Base-by-base conservation (phyloP, 1,140 invertebrate genomes). In the Heliconius nattereri region DNA sequence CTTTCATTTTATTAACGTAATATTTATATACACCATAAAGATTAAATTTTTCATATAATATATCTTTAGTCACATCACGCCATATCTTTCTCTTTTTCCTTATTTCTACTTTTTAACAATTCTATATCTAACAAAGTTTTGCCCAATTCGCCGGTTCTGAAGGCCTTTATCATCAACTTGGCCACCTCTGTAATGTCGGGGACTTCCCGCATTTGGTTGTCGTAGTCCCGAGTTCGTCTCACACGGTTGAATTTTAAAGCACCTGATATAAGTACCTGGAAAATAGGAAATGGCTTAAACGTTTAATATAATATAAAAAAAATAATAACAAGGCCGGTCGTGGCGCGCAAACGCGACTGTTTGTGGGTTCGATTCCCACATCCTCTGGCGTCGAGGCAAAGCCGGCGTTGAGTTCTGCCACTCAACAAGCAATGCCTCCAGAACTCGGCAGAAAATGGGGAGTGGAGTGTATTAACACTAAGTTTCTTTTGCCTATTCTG, bases 111-210 rank as follows among this genome's bases (percentile, higher is more conserved):
- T 19, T 85, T 83, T 26, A 94, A 73, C 60, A 89, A 20, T 7
- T 96, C 95, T 75, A 95, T 90, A 89, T 98, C 97, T 79, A 98
- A 94, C 81, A 97, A 95, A 54, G 96, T 91, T 84, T 88, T 92
- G 0, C 97, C 97, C 57, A 98, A 93, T 74, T 96, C 90, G 2
- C 97, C 97, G 20, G 87, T 95, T 70, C 97, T 94, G 90, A 97
- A 98, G 5, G 95, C 92, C 82, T 92, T 95, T 32, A 97, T 92
- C 91, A 98, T 96, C 76, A 95, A 86, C 76, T 95, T 90, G 1
- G 97, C 96, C 9, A 96, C 96, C 57, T 87, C 91, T 54, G 95
- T 78, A 3, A 96, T 91, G 92, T 98, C 95, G 9, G 97, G 97
- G 82, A 94, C 95, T 0, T 94, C 82, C 9, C 95, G 91, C 57